Percentiles rank a stretch among this genome's conserved stretches.
Evolutionary conservation across 2,888 invertebrate species (phyloP).

Genomic region (Luperina testacea): DNA sequence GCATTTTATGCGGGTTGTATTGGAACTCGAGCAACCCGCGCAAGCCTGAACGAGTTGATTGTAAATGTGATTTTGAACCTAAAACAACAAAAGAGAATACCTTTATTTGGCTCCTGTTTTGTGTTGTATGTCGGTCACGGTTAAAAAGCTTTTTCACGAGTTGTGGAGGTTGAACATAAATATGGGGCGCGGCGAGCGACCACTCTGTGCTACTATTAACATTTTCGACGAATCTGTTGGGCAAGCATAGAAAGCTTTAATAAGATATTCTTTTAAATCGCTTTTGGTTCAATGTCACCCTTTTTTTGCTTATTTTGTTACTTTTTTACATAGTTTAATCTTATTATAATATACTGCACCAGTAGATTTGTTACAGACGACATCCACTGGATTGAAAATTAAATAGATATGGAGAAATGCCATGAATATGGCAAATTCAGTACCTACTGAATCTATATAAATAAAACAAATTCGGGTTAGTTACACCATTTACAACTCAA

Average conservation of each 20-base stretch:
- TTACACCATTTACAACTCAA: too few relatives aligned
- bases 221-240: constrained; percentile 30
- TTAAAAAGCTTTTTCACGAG: constrained; percentile 52
- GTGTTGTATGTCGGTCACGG: constrained; percentile 54
- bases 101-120: constrained; percentile 51
- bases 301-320: not conserved
- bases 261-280: not conserved
- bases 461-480: too few relatives aligned
- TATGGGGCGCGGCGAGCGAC: constrained; percentile 12
- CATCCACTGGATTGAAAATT: not conserved
- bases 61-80: constrained; percentile 58
- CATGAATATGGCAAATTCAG: not conserved
- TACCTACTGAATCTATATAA: not conserved
- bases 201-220: constrained; percentile 16
- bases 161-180: constrained; percentile 37
- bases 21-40: constrained; percentile 15
- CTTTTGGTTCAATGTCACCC: constrained; percentile 1
- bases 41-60: constrained; percentile 47
- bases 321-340: not conserved
- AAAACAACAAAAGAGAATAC: constrained; percentile 55
- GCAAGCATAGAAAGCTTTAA: constrained; percentile 8
- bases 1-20: constrained; percentile 45
- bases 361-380: not conserved
- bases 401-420: not conserved
- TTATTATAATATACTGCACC: not conserved